Base-by-base conservation (phyloP, 2,113 vertebrate genomes). In the Microcebus tavaratra region DNA sequence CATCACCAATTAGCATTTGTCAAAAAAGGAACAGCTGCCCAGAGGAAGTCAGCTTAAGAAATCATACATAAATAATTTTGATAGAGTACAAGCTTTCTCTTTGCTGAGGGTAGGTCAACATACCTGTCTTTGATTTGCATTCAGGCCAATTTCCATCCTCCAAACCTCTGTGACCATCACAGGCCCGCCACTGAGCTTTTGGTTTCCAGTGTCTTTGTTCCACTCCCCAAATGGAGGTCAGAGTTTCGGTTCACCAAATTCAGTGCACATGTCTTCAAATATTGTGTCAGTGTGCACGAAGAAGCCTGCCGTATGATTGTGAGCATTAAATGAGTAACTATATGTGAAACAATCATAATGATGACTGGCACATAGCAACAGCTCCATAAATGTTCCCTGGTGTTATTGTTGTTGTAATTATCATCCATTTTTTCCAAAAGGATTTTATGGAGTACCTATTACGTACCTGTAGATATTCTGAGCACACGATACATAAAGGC, bases 1-100 rank as follows among this genome's bases (percentile, higher is more conserved):
- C 18, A 3, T 48, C 21, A n/a, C 25, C 78, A 72, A 42, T 20
- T 57, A 79, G 48, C 48, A 7, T 92, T 57, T 83, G 39, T 92
- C 70, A 6, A 85, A 93, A 96, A 96, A 81, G 83, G 34, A 97
- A 25, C 48, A 59, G 18, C 23, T 91, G 3, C 25, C 34, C 57
- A 27, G 31, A 95, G 48, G n/a, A 79, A 91, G 20, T 50, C 53
- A 45, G n/a, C 8, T 72, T 61, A 84, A 92, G 80, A 76, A 53
- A 42, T 61, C 42, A 27, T 13, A 15, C 42, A 27, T 13, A 13
- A 42, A 29, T 85, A 42, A 27, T 80, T 75, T 57, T 57, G 57
- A 67, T 36, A 83, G 73, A 48, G 4, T 17, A 15, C 0, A 36
- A 68, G 27, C 36, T 93, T 88, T 92, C 81, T 92, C 25, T 78